Evolutionary conservation across 1,140 invertebrate genomes (phyloP).

Genomic region (Ptiloglossa arizonensis): DNA sequence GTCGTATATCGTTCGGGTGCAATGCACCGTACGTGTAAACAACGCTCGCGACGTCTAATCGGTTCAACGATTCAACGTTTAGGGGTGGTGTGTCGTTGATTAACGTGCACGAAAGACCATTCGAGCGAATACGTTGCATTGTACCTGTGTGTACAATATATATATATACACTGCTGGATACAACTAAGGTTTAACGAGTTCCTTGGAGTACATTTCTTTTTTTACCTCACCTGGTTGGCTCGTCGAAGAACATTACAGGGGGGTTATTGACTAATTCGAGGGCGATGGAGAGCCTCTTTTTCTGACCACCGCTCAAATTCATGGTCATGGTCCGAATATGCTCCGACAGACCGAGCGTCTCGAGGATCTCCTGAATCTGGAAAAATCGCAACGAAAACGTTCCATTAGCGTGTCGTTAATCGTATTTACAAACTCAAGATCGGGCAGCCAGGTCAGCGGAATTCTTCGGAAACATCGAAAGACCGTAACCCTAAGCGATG

Average conservation of each 20-base stretch:
- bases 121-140: too few relatives aligned
- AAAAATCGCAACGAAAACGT: conserved; percentile 44
- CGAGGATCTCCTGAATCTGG: conserved; percentile 94
- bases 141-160: neutral
- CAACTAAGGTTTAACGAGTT: too few relatives aligned
- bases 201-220: neutral
- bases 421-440: too few relatives aligned
- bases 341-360: conserved; percentile 93
- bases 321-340: conserved; percentile 94
- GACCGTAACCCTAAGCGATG: neutral
- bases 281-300: conserved; percentile 98
- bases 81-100: neutral
- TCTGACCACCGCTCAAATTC: conserved; percentile 96
- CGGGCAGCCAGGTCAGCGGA: too few relatives aligned
- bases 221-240: conserved; percentile 90
- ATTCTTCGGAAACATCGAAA: neutral
- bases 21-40: neutral
- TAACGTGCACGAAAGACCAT: too few relatives aligned
- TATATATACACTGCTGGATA: too few relatives aligned
- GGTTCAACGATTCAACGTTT: neutral
- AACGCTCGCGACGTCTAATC: neutral
- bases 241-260: conserved; percentile 98
- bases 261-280: conserved; percentile 98
- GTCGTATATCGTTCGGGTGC: neutral
- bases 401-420: neutral